Percentiles rank a stretch among this genome's conserved stretches.
Conservation (phyloP, 2,113 vertebrate species). For the Calonectris borealis region DNA sequence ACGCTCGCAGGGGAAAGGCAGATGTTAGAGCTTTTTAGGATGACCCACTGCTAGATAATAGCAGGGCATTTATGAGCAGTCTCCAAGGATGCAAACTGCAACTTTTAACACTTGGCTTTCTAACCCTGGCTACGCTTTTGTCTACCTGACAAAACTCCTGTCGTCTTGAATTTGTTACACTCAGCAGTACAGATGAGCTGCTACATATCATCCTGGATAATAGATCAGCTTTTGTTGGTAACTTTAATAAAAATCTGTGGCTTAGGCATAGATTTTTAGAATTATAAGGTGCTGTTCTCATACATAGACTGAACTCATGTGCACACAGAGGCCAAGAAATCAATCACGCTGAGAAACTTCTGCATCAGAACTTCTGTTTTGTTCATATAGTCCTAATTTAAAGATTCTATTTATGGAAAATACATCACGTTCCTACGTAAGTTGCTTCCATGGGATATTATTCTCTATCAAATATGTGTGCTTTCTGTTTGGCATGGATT, state of each 20-base stretch:
- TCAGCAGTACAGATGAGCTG: background rate
- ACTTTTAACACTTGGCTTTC: background rate
- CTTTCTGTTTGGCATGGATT: background rate
- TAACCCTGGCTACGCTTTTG: background rate
- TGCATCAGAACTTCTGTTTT: background rate
- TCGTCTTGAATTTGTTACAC: background rate
- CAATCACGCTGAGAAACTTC: background rate
- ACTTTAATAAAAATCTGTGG: background rate
- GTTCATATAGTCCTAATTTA: background rate
- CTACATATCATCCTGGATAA: background rate
- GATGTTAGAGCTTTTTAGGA: background rate
- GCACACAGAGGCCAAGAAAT: background rate
- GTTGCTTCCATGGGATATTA: background rate
- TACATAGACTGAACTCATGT: background rate
- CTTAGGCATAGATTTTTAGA: background rate
- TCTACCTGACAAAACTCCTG: background rate
- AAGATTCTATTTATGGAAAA: background rate
- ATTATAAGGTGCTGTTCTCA: background rate
- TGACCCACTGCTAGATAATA: background rate
- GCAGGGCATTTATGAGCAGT: background rate
- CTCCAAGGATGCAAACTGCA: background rate
- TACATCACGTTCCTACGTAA: background rate
- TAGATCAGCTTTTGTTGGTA: background rate
- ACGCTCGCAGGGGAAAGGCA: background rate
- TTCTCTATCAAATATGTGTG: background rate